Base-by-base conservation (phyloP, 2,113 vertebrate species). In the Collichthys lucidus region DNA sequence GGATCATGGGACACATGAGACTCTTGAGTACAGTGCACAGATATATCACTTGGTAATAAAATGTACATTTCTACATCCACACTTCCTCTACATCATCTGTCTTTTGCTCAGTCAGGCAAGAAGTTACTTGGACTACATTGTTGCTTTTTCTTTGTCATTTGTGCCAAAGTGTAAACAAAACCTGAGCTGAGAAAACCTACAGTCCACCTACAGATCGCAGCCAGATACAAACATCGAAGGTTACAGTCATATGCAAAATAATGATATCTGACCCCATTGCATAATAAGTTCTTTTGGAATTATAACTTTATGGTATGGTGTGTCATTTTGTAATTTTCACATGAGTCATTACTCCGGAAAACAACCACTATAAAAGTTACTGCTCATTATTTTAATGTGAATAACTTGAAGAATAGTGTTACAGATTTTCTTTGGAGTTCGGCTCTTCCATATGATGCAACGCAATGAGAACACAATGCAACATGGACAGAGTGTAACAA, bases 361-460 rank as follows among this genome's bases (percentile, higher is more conserved):
- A 24, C 6, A 24, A 66, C 29, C 42, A 15, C 55, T 11, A n/a
- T 24, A 10, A 52, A 66, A 67, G 65, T 83, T 71, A 2, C 19
- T 10, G 44, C 72, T 85, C 79, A 66, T 90, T 86, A 83, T 66
- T 82, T 79, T 31, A 52, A 35, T 57, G 66, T 24, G 11, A 8
- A 29, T 3, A 57, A 29, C 12, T 26, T 29, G 24, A 61, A 74
- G 31, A 60, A 72, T 2, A 31, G 31, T 15, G 40, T 8, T 4
- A 24, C 53, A 61, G 16, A 63, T 85, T 29, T 76, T 74, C 72
- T 89, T 87, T 88, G 86, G 87, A 85, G 87, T 82, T 74, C 64
- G 62, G 66, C 55, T 59, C 74, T 79, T 88, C 80, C 66, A 14
- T 82, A 49, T 91, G 91, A 92, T 72, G 89, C 86, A 89, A 91